Evolutionary conservation across 2,888 invertebrate species (phyloP).

Genomic region (Gandaritis pyraliata): DNA sequence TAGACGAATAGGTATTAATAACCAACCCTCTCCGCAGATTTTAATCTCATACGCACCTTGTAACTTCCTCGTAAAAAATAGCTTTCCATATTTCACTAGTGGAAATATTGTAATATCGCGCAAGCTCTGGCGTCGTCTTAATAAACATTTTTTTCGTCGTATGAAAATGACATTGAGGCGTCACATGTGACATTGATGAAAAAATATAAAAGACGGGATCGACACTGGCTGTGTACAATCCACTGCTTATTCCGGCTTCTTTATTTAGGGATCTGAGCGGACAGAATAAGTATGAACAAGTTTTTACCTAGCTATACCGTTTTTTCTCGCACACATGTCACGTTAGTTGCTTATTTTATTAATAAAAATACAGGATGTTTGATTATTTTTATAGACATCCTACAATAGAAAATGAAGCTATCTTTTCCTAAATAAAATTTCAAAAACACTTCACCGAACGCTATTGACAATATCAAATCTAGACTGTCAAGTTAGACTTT

Average conservation of each 20-base stretch:
- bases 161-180: conserved; percentile 83
- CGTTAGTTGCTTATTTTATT: no score
- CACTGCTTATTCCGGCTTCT: conserved; percentile 48
- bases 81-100: conserved; percentile 83
- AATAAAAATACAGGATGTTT: no score
- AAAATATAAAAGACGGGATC: conserved; percentile 82
- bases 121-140: conserved; percentile 66
- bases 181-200: conserved; percentile 85
- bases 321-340: not conserved
- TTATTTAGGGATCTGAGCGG: conserved; percentile 42
- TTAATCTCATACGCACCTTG: conserved; percentile 80
- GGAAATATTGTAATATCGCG: conserved; percentile 81
- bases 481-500: no score
- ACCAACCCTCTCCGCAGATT: conserved; percentile 70
- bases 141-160: conserved; percentile 82
- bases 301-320: not conserved
- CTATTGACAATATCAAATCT: no score
- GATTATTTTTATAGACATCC: no score
- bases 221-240: conserved; percentile 53
- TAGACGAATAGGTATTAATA: conserved; percentile 41
- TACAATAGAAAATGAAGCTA: no score
- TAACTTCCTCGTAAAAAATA: conserved; percentile 83
- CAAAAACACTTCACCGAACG: no score
- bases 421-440: no score
- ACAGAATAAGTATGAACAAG: conserved; percentile 10